A percentile compares a stretch with the other conserved stretches of the same genome.
phyloP scores from a whole-genome alignment of 2,797 vertebrate species.

The Eulemur rubriventer region DNA sequence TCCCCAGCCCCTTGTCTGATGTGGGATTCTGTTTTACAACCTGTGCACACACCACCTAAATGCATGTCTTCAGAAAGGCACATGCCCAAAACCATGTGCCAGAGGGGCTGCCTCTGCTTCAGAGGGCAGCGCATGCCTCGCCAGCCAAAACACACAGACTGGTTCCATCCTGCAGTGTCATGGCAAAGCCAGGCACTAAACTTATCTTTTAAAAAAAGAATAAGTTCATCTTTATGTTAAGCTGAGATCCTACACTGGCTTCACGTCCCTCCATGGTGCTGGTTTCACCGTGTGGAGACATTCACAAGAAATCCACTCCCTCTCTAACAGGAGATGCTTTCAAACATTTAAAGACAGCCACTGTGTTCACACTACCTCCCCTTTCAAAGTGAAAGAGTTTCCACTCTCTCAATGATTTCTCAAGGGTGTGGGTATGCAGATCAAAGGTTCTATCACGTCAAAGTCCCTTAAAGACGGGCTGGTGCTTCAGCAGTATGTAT shows the following conservation, averaged over 20 bases:
- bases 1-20: background rate
- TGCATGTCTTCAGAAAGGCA: background rate
- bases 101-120: background rate
- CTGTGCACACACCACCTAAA: background rate
- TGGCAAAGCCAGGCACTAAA: background rate
- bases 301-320: background rate
- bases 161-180: background rate
- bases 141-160: background rate
- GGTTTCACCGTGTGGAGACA: background rate
- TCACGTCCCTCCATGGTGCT: background rate
- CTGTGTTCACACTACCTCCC: background rate
- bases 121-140: accelerated
- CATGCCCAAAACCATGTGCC: background rate
- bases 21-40: background rate
- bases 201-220: background rate
- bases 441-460: background rate
- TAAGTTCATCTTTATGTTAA: background rate
- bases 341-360: background rate
- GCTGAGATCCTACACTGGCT: background rate
- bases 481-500: background rate
- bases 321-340: background rate
- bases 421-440: background rate
- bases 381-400: background rate
- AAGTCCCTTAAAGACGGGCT: background rate
- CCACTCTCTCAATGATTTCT: background rate